Evolutionary conservation across 2,888 invertebrate genomes (phyloP), one percentile per base, ranked within the genome.

Genomic region (Phragmatobia fuliginosa): DNA sequence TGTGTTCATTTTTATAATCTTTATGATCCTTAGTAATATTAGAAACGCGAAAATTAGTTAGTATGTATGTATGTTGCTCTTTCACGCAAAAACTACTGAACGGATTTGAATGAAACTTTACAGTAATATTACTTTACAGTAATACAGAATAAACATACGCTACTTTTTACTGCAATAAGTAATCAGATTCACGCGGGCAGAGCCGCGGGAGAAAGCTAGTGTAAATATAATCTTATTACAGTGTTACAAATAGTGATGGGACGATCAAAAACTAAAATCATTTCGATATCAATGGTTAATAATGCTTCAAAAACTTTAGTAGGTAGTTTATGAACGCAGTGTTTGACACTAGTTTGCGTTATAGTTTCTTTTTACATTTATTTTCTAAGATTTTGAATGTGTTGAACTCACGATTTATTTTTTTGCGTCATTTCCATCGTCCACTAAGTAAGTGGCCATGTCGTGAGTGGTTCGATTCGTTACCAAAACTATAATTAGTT

Each of bases 381-480:
- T 86, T 88, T 86, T 81, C 78, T 78, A 80, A 81, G 82, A 83
- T 88, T 87, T 88, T 87, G 83, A 87, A 90, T 88, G 89, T 89
- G 87, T 90, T 88, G 86, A 87, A 83, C 84, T 90, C 91, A 91
- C 91, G 92, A 91, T 85, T 88, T 80, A 78, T 87, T 93, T 92
- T 52, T 94, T 93, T 92, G 88, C 86, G 85, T 88, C 76, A 86
- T 89, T 88, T 88, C 81, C 84, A 85, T 83, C 87, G 84, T 86
- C 84, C 82, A 86, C 87, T 89, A 85, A 87, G 85, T 89, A 85
- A 87, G 85, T 87, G 87, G 83, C 84, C 72, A 81, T 87, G 89
- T 93, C 92, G 93, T 94, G 94, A 92, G 91, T 89, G 87, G 76
- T 82, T 85, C 90, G 86, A 93, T 92, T 93, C 90, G 91, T 90